Evolutionary conservation across 2,113 vertebrate genomes (phyloP).

Genomic region (Dermatemys mawii): DNA sequence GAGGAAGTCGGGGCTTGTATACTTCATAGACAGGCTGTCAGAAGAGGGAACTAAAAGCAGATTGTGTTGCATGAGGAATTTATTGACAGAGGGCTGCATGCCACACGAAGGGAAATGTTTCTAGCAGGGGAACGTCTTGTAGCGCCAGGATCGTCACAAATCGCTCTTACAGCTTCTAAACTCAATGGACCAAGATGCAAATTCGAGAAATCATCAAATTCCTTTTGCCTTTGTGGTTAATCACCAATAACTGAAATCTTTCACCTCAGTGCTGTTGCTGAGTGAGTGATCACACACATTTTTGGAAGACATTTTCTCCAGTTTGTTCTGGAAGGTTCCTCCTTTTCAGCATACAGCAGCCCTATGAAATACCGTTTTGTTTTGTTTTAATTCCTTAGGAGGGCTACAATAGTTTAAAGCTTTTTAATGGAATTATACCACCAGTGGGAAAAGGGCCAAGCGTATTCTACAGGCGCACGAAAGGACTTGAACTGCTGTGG

Average conservation of each 20-base stretch:
- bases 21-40: background rate
- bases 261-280: accelerated
- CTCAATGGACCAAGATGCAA: background rate
- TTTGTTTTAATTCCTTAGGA: background rate
- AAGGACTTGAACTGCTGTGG: background rate
- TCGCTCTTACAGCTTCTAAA: background rate
- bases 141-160: background rate
- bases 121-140: background rate
- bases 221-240: background rate
- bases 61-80: background rate
- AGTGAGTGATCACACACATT: background rate
- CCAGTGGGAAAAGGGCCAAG: background rate
- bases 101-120: background rate
- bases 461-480: background rate
- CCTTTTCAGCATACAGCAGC: accelerated
- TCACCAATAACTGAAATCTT: background rate
- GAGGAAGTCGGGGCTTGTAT: background rate
- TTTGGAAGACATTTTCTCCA: background rate
- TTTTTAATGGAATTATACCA: constrained; percentile 21
- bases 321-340: background rate
- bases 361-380: background rate
- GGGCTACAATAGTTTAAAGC: accelerated
- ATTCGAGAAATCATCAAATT: background rate
- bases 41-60: background rate
- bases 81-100: background rate